Conservation (phyloP, 1,140 invertebrate genomes). For the Aphaenogaster floridana region DNA sequence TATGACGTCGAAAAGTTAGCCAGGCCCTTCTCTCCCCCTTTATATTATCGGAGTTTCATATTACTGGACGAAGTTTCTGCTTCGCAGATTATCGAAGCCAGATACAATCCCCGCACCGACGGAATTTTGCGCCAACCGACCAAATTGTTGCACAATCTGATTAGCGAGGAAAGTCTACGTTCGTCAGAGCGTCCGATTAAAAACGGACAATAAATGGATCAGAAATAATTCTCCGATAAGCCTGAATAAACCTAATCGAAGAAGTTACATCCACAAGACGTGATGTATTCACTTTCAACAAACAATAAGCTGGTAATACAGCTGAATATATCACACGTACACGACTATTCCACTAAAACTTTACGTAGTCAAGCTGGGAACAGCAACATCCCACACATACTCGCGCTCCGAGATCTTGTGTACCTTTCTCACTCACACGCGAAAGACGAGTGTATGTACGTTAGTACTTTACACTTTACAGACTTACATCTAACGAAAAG, state of each 20-base stretch:
- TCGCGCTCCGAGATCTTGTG: constrained; percentile 5
- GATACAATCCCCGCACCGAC: constrained; percentile 41
- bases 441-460: constrained; percentile 3
- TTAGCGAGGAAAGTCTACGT: neutral
- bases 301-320: neutral
- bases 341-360: neutral
- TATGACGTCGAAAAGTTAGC: constrained; percentile 56
- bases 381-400: neutral
- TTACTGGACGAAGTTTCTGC: constrained; percentile 52
- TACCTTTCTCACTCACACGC: constrained; percentile 22
- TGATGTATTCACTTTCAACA: neutral
- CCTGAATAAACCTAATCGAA: constrained; percentile 16
- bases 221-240: neutral
- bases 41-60: constrained; percentile 56
- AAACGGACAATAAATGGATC: neutral
- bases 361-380: neutral
- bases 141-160: constrained; percentile 44
- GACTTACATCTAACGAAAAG: constrained; percentile 9
- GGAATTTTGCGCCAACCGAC: constrained; percentile 17
- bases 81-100: constrained; percentile 57
- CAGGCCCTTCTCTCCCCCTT: neutral
- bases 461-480: constrained; percentile 43
- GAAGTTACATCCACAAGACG: neutral
- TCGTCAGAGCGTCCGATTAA: neutral
- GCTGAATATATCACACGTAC: neutral